Evolutionary conservation across 2,797 vertebrate genomes (phyloP).

Genomic region (Naso thynnoides): DNA sequence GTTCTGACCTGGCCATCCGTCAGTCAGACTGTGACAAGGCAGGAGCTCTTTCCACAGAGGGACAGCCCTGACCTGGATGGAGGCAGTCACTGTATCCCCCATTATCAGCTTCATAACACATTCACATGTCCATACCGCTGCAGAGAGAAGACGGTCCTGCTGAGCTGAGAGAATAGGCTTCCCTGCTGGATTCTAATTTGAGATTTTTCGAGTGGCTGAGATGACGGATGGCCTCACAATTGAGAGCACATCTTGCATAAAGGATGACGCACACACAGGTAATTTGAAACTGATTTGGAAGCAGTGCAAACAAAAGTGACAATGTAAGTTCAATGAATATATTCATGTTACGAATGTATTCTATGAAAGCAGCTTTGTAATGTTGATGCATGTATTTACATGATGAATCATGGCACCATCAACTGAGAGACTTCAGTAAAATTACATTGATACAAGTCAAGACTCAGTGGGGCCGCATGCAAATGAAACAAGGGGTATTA

Average conservation of each 20-base stretch:
- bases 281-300: slow-evolving; percentile 62
- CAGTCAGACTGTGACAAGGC: slow-evolving; percentile 56
- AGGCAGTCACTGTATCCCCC: slow-evolving; percentile 23
- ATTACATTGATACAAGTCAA: slow-evolving; percentile 67
- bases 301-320: slow-evolving; percentile 73
- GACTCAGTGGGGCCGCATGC: slow-evolving; percentile 62
- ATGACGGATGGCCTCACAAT: slow-evolving; percentile 64
- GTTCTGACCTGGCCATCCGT: slow-evolving; percentile 63
- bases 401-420: slow-evolving; percentile 74
- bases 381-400: slow-evolving; percentile 74
- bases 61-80: slow-evolving; percentile 53
- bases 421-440: slow-evolving; percentile 63
- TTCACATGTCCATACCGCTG: slow-evolving; percentile 44
- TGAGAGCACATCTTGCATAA: slow-evolving; percentile 54
- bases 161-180: slow-evolving; percentile 36
- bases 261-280: slow-evolving; percentile 57
- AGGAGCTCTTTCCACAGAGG: slow-evolving; percentile 38
- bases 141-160: slow-evolving; percentile 10
- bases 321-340: slow-evolving; percentile 64
- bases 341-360: slow-evolving; percentile 70
- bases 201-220: slow-evolving; percentile 40
- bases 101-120: slow-evolving; percentile 35
- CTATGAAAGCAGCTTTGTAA: slow-evolving; percentile 69
- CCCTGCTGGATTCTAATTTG: slow-evolving; percentile 51
- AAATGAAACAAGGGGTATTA: slow-evolving; percentile 72